phyloP scores from a whole-genome alignment of 2,113 vertebrate species.

The Stigmatopora argus region DNA sequence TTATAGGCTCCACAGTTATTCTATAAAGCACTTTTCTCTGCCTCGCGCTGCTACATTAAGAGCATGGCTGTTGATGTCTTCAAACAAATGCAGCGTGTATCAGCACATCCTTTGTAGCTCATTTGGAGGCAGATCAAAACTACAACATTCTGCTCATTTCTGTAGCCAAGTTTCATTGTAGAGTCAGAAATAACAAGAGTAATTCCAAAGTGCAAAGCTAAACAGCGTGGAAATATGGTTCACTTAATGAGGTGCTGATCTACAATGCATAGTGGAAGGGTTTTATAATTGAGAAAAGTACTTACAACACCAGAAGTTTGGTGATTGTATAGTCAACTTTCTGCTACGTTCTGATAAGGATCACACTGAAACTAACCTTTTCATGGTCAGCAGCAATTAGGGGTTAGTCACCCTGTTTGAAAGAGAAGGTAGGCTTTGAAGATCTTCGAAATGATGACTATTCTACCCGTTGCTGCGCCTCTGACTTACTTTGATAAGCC shows the following conservation, averaged over 20 bases:
- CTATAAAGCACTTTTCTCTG: background rate
- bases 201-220: slow-evolving; percentile 15
- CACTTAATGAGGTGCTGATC: slow-evolving; percentile 32
- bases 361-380: slow-evolving; percentile 45
- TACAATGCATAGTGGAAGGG: slow-evolving; percentile 30
- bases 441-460: slow-evolving; percentile 60
- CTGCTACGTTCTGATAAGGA: slow-evolving; percentile 10
- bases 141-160: slow-evolving; percentile 9
- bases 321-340: slow-evolving; percentile 12
- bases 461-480: slow-evolving; percentile 39
- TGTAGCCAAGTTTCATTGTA: slow-evolving; percentile 41
- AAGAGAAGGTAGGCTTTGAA: slow-evolving; percentile 55
- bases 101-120: slow-evolving; percentile 6
- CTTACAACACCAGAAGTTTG: slow-evolving; percentile 13
- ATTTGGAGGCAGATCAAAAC: slow-evolving; percentile 28
- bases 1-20: background rate
- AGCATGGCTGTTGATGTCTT: background rate
- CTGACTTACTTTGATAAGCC: slow-evolving; percentile 66
- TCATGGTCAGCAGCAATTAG: slow-evolving; percentile 40
- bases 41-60: background rate
- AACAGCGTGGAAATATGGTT: slow-evolving; percentile 45
- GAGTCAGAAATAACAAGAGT: slow-evolving; percentile 37
- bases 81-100: background rate
- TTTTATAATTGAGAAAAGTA: slow-evolving; percentile 34
- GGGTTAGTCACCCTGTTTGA: slow-evolving; percentile 41